phyloP scores from a whole-genome alignment of 1,140 invertebrate genomes.

The Drosophila suzukii region DNA sequence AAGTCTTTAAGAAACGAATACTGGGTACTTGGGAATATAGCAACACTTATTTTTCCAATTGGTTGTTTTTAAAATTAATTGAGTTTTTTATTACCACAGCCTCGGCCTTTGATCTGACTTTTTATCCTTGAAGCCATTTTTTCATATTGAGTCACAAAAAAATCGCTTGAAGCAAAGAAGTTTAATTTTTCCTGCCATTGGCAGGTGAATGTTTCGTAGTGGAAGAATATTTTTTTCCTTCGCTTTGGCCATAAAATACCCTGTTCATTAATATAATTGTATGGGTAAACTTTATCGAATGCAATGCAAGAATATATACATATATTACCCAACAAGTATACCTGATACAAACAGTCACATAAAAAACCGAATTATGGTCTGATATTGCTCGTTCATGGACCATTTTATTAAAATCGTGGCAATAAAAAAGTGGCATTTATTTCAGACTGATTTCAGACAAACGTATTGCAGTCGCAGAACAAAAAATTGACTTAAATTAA shows the following conservation, averaged over 20 bases:
- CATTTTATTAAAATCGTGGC: too few relatives aligned
- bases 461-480: neutral
- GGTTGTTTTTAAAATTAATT: neutral
- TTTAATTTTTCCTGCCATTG: neutral
- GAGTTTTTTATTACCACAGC: neutral
- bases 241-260: neutral
- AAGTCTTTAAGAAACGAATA: too few relatives aligned
- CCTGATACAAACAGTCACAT: neutral
- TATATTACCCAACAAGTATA: too few relatives aligned
- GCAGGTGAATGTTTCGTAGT: neutral
- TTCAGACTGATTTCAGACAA: too few relatives aligned
- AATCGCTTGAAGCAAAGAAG: neutral
- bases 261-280: neutral
- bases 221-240: neutral
- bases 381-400: too few relatives aligned
- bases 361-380: neutral
- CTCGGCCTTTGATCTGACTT: neutral
- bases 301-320: neutral
- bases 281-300: neutral
- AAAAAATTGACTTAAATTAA: neutral
- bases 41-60: too few relatives aligned
- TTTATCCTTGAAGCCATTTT: neutral
- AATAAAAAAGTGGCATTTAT: too few relatives aligned
- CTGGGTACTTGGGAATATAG: too few relatives aligned
- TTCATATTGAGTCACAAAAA: neutral